These are phyloP conservation scores for Seira musarum DNA, from an alignment of 2,888 invertebrate species.

Conservation along the genomic window DNA sequence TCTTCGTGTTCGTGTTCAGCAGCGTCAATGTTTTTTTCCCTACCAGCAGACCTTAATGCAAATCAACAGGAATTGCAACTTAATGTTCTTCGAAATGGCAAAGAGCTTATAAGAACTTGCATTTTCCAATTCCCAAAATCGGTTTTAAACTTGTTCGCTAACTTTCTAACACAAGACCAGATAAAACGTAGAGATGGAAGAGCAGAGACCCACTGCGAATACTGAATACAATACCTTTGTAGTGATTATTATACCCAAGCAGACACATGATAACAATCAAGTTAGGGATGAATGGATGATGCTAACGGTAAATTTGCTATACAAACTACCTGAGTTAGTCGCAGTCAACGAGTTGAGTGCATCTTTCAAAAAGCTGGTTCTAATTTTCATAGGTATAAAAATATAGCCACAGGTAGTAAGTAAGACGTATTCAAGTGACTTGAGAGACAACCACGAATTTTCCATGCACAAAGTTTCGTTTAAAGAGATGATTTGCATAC, in stretches of 20 bases:
- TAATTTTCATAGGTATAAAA: neutral
- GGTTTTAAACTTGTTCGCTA: neutral
- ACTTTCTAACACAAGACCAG: neutral
- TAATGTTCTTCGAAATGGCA: neutral
- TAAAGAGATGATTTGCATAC: too few species aligned
- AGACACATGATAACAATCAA: slow-evolving; percentile 10
- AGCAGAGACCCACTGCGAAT: too few species aligned
- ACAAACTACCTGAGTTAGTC: neutral
- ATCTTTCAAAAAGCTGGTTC: neutral
- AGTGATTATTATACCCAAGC: neutral
- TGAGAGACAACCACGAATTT: neutral
- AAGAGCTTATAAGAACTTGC: neutral
- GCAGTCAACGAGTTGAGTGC: too few species aligned
- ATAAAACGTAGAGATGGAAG: neutral
- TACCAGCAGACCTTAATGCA: neutral
- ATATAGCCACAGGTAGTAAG: neutral
- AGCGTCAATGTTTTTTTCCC: too few species aligned
- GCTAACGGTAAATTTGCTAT: neutral
- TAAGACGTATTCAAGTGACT: neutral
- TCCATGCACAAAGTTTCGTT: neutral
- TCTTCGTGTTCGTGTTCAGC: neutral
- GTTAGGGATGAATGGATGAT: slow-evolving; percentile 1
- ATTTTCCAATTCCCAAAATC: neutral
- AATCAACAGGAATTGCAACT: neutral
- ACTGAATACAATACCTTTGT: neutral